Evolutionary conservation across 2,888 invertebrate genomes (phyloP), one percentile per base, ranked within the genome.

Genomic region (Cephus rjabovi): DNA sequence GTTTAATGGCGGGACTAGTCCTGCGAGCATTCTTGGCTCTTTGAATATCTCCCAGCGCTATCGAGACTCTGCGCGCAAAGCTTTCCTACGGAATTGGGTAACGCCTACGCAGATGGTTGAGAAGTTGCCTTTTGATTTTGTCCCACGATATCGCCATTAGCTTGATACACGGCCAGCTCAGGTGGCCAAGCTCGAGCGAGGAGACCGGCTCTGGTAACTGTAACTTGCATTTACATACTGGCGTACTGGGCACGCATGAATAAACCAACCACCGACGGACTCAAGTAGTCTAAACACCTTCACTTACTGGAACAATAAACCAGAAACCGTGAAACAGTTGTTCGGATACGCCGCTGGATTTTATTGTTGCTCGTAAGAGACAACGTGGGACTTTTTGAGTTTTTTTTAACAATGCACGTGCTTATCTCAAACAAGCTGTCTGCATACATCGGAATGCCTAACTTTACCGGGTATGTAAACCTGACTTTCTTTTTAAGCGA

Each of bases 181-280:
- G 83, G 81, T 84, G 81, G 82, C 74, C 82, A 74, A 37, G 73
- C 30, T 34, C 71, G 76, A 73, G 31, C 76, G 33, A 76, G 71
- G 31, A 71, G 31, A 34, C 56, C 56, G 23, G 23, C 9, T 15
- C 56, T 56, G 23, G 56, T 56, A 56, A 56, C 56, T 83, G 84
- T 86, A 86, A 84, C 84, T 85, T 78, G 78, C 81, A 87, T 88
- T 88, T 88, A 82, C 88, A 88, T 88, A 86, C 84, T 82, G 81
- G 80, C 80, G 83, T 79, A 80, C 79, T 79, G 84, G 81, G 78
- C 79, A 80, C 77, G 80, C 85, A 85, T 85, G 86, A 88, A 88
- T 88, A 86, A 86, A 83, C 56, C 23, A 56, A 23, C 78, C 71
- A 74, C 76, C 35, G 83, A 84, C 82, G 83, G 86, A 87, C 84